Percentiles rank a stretch among this genome's conserved stretches.
phyloP scores from a whole-genome alignment of 37 sponge, comb jelly and placozoan species.

The Mnemiopsis leidyi region DNA sequence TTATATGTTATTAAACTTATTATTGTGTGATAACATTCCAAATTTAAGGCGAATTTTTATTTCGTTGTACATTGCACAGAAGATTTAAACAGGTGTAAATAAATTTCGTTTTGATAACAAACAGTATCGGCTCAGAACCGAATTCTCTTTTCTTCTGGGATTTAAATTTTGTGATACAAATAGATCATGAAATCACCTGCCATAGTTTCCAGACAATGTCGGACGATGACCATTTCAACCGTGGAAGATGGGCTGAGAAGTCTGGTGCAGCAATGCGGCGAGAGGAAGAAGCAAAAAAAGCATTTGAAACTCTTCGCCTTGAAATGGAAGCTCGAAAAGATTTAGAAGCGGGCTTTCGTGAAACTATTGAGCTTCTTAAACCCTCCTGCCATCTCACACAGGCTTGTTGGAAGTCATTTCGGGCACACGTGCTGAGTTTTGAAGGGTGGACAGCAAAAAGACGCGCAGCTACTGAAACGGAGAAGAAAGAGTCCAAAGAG shows the following conservation, averaged over 20 bases:
- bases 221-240: not conserved
- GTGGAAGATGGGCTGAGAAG: not conserved
- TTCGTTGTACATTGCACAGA: too few relatives aligned
- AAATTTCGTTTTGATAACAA: too few relatives aligned
- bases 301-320: not conserved
- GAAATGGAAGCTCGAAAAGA: not conserved
- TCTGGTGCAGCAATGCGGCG: not conserved
- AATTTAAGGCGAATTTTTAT: too few relatives aligned
- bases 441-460: not conserved
- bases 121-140: too few relatives aligned
- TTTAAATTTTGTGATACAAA: too few relatives aligned
- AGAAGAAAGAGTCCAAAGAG: not conserved
- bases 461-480: not conserved
- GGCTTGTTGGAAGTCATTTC: not conserved
- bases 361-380: not conserved
- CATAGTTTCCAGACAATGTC: not conserved
- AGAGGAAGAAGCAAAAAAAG: not conserved
- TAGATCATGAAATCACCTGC: too few relatives aligned
- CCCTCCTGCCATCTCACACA: conserved; percentile 4
- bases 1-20: too few relatives aligned
- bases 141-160: too few relatives aligned
- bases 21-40: too few relatives aligned
- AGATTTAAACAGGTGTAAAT: too few relatives aligned
- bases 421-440: not conserved
- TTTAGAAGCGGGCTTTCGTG: not conserved